These are phyloP conservation scores for Pelosia muscerda DNA, from an alignment of 2,888 invertebrate species.

Conservation along the genomic window DNA sequence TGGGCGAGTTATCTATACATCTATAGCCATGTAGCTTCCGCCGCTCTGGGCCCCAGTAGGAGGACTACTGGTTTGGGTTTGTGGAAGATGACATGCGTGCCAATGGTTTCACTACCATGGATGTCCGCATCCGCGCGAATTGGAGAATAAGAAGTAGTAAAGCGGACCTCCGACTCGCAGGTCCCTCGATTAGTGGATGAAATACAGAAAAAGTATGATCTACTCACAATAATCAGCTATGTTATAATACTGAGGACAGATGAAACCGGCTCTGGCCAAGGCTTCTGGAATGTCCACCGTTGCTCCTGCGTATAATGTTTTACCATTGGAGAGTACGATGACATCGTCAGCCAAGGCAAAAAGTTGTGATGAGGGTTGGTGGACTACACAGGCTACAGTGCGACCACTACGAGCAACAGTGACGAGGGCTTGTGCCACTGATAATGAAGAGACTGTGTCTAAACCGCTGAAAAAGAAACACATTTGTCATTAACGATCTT, in stretches of 20 bases:
- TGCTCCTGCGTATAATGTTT: constrained; percentile 90
- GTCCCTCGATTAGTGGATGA: not conserved
- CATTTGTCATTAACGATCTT: not conserved
- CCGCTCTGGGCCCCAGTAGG: no score
- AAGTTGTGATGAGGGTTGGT: constrained; percentile 92
- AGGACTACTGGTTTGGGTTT: no score
- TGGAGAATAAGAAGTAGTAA: no score
- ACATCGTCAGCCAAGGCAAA: constrained; percentile 92
- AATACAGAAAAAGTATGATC: not conserved
- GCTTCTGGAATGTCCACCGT: constrained; percentile 87
- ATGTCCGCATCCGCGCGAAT: no score
- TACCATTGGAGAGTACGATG: constrained; percentile 89
- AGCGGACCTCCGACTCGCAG: no score
- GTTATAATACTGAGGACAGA: constrained; percentile 92
- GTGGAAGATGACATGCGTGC: no score
- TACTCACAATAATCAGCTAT: constrained; percentile 91
- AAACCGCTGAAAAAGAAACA: constrained; percentile 78
- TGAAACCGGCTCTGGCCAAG: constrained; percentile 86
- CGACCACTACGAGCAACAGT: constrained; percentile 88
- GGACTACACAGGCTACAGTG: constrained; percentile 92
- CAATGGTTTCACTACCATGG: no score
- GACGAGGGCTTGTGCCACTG: constrained; percentile 87
- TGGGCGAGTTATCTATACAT: no score
- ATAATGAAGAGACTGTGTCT: constrained; percentile 90
- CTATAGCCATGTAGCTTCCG: no score